phyloP scores from a whole-genome alignment of 2,797 vertebrate species.

The Silurus lanzhouensis region DNA sequence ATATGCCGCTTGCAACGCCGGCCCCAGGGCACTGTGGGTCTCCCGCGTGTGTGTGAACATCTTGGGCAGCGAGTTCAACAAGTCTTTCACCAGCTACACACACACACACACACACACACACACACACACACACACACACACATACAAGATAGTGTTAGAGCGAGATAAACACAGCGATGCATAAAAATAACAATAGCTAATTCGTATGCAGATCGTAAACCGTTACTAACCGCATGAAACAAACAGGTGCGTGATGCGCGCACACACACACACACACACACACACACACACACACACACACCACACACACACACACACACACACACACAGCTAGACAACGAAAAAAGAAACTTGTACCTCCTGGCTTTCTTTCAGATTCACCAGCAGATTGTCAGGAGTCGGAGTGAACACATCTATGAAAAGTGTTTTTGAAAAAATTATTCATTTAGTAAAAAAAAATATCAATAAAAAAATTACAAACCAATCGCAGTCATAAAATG shows the following conservation, averaged over 20 bases:
- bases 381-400: constrained; percentile 92
- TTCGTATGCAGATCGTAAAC: constrained; percentile 13
- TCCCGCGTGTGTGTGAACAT: constrained; percentile 92
- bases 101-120: constrained; percentile 29
- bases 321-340: neutral
- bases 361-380: constrained; percentile 93
- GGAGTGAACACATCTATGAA: constrained; percentile 91
- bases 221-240: constrained; percentile 22
- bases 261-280: constrained; percentile 6
- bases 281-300: neutral
- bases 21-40: constrained; percentile 92
- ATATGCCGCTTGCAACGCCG: constrained; percentile 92
- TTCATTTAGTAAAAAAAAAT: neutral
- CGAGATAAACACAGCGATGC: neutral
- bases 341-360: constrained; percentile 76
- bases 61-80: constrained; percentile 84
- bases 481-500: too few species aligned
- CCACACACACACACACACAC: too few species aligned
- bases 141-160: neutral
- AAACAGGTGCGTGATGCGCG: neutral
- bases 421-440: neutral
- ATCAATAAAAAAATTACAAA: neutral
- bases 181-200: neutral
- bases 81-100: constrained; percentile 87
- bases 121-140: constrained; percentile 14